Conservation (phyloP, 2,113 vertebrate species). For the Phoenicopterus ruber region DNA sequence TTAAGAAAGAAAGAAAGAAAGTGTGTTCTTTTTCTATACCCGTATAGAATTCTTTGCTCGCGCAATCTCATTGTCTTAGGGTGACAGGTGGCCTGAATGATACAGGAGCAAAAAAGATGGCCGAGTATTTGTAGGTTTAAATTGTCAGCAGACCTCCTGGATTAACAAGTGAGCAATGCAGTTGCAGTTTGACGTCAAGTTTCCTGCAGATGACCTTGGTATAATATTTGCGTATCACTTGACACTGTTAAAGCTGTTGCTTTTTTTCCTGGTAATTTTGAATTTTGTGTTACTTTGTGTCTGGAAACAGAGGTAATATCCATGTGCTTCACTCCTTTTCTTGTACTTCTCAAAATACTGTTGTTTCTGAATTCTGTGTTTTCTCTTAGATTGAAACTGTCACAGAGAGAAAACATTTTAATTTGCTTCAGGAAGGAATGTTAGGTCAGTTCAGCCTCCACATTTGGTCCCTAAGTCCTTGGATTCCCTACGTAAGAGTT, state of each 20-base stretch:
- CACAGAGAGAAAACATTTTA: background rate
- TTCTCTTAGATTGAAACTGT: background rate
- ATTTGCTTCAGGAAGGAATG: slow-evolving; percentile 6
- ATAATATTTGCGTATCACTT: background rate
- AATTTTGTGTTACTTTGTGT: background rate
- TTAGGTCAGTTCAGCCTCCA: slow-evolving; percentile 22
- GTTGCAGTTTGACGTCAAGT: background rate
- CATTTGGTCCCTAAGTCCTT: background rate
- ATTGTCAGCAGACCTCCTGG: background rate
- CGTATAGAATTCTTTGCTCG: background rate
- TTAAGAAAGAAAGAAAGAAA: background rate
- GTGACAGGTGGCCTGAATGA: background rate
- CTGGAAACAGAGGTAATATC: background rate
- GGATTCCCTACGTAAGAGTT: background rate
- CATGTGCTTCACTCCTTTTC: background rate
- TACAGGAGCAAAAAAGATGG: background rate
- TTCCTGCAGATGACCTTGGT: background rate
- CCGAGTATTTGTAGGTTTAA: background rate
- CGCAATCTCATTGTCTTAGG: background rate
- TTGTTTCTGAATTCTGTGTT: background rate
- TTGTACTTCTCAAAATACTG: background rate
- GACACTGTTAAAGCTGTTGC: background rate
- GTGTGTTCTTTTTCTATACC: background rate
- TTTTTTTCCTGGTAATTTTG: background rate
- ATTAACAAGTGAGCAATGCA: background rate